Evolutionary conservation across 2,888 invertebrate genomes (phyloP), one percentile per base, ranked within the genome.

Genomic region (Celastrina argiolus): DNA sequence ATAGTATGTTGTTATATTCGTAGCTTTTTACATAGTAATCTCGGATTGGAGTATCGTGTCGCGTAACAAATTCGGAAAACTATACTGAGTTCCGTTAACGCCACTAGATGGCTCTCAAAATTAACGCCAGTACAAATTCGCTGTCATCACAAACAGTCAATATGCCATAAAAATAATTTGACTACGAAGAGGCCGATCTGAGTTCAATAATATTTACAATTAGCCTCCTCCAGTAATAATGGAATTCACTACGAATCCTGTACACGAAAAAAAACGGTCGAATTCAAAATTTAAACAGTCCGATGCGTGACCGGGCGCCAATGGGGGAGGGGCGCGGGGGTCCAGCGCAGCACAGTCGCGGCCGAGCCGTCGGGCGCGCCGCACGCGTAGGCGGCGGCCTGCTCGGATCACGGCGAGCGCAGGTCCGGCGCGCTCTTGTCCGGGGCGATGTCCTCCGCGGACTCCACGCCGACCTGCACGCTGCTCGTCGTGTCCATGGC

Each of bases 401-500:
- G 74, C 76, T 74, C 66, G 76, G 80, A 85, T 85, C 87, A 87
- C 86, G 91, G 91, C 18, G 90, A 90, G 73, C 89, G 85, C 70
- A 90, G 76, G 70, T 88, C 90, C 2, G 88, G 88, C 67, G 88
- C 82, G 2, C 87, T 78, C 66, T 91, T 90, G 79, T 89, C 90
- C 41, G 89, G 88, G 41, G 89, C 87, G 74, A 89, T 81, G 71
- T 88, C 88, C 69, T 90, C 90, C 0, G 73, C 67, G 63, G 79
- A 72, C 67, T 85, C 88, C 1, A 82, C 86, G 42, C 76, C 82
- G 65, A 78, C 81, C 3, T 78, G 82, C 66, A 83, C 85, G 14
- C 74, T 78, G 4, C 80, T 81, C 2, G 83, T 80, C 66, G 88
- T 92, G 81, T 92, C 92, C 91, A 92, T 92, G 56, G 93, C 93